These are phyloP conservation scores for Calyptomena viridis DNA, from an alignment of 2,113 vertebrate genomes.

Conservation along the genomic window DNA sequence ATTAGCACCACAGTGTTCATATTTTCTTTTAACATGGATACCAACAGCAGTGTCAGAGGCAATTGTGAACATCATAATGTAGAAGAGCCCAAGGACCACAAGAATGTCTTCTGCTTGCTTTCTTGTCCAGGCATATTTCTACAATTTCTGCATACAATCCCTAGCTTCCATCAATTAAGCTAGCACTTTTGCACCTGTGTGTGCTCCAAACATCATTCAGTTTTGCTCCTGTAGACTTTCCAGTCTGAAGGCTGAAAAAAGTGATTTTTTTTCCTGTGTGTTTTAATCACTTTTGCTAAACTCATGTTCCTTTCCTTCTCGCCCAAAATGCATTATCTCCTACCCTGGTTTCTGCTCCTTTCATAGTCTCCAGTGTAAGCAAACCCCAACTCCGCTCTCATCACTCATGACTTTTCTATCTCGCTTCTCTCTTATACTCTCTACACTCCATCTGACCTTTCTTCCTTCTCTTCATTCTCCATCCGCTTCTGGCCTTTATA, in stretches of 20 bases:
- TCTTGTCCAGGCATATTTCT: neutral
- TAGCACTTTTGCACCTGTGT: neutral
- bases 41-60: neutral
- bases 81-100: neutral
- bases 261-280: neutral
- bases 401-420: neutral
- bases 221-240: neutral
- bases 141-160: neutral
- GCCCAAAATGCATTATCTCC: neutral
- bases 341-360: neutral
- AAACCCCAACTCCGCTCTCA: neutral
- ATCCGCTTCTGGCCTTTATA: neutral
- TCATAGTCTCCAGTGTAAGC: neutral
- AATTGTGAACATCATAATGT: neutral
- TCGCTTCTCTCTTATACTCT: neutral
- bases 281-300: neutral
- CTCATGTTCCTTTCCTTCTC: neutral
- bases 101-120: neutral
- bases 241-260: neutral
- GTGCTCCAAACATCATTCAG: neutral
- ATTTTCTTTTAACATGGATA: neutral
- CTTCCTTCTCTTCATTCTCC: neutral
- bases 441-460: neutral
- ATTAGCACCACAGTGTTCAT: neutral
- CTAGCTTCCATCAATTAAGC: neutral